phyloP scores from a whole-genome alignment of 2,113 vertebrate genomes.

The Oryzias celebensis region DNA sequence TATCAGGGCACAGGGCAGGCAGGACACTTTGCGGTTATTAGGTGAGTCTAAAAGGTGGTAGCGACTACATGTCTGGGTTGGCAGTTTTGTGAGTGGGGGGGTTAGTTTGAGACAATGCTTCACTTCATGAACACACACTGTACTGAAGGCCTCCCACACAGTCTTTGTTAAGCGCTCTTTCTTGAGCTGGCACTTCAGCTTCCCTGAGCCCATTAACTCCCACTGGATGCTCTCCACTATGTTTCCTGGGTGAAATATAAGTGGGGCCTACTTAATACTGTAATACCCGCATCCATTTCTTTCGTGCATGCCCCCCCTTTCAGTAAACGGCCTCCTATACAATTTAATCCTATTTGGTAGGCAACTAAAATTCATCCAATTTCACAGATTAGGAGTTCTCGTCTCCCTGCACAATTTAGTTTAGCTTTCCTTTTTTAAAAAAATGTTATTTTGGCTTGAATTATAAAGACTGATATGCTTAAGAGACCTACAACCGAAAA shows the following conservation, averaged over 20 bases:
- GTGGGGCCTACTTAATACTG: conserved; percentile 59
- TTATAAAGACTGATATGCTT: not conserved
- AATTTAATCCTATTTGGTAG: conserved; percentile 76
- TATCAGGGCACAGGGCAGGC: conserved; percentile 22
- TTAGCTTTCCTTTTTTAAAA: conserved; percentile 24
- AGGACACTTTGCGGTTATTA: conserved; percentile 53
- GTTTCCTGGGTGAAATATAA: conserved; percentile 63
- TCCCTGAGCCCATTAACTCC: conserved; percentile 64
- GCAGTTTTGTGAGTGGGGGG: conserved; percentile 13
- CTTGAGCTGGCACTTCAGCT: conserved; percentile 62
- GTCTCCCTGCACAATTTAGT: conserved; percentile 33
- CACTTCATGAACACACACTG: conserved; percentile 57
- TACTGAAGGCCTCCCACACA: conserved; percentile 68
- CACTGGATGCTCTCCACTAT: conserved; percentile 61
- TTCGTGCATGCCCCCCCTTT: conserved; percentile 46
- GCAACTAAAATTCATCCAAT: conserved; percentile 76
- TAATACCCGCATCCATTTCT: conserved; percentile 67
- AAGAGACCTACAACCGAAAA: not conserved
- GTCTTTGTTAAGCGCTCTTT: conserved; percentile 66
- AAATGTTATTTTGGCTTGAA: not conserved
- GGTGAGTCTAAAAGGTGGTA: conserved; percentile 46
- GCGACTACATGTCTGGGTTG: conserved; percentile 60
- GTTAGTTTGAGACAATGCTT: conserved; percentile 65
- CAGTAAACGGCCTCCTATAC: conserved; percentile 60
- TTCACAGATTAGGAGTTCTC: conserved; percentile 75